Percentiles rank a stretch among this genome's conserved stretches.
Conservation (phyloP, 2,113 vertebrate genomes). For the Ceyx cyanopectus region DNA sequence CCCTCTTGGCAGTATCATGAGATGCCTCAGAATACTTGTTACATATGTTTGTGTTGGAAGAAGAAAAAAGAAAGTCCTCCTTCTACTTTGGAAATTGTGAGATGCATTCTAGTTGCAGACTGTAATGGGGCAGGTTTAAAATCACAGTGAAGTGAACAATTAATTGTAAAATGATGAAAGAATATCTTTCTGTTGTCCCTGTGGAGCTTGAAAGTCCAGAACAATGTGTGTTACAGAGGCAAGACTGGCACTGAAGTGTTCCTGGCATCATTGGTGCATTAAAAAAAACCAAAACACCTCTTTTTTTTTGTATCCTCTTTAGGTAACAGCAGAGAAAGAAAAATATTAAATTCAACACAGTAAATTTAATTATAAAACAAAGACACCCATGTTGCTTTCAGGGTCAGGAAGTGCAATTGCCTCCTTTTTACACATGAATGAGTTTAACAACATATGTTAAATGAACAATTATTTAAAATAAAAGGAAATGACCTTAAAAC, state of each 20-base stretch:
- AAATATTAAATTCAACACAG: slow-evolving; percentile 55
- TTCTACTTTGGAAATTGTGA: background rate
- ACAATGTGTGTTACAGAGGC: background rate
- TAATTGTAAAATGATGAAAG: background rate
- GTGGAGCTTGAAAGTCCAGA: slow-evolving; percentile 36
- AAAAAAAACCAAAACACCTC: background rate
- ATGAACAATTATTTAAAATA: slow-evolving; percentile 73
- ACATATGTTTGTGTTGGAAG: background rate
- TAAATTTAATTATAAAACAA: slow-evolving; percentile 73
- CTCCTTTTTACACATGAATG: slow-evolving; percentile 74
- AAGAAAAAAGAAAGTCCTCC: background rate
- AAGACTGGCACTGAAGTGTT: slow-evolving; percentile 11
- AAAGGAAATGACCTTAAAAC: slow-evolving; percentile 72
- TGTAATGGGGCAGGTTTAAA: slow-evolving; percentile 20
- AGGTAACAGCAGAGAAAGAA: slow-evolving; percentile 61
- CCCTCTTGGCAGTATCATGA: background rate
- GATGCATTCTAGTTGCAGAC: background rate
- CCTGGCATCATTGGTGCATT: slow-evolving; percentile 17
- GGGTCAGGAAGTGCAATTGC: slow-evolving; percentile 71
- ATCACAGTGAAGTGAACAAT: slow-evolving; percentile 37
- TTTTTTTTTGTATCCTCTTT: slow-evolving; percentile 54
- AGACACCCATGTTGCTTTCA: slow-evolving; percentile 77
- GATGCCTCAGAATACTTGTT: background rate
- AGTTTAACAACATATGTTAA: slow-evolving; percentile 66
- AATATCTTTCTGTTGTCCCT: background rate